Evolutionary conservation across 2,113 vertebrate species (phyloP).

Genomic region (Mesembrinibis cayennensis): DNA sequence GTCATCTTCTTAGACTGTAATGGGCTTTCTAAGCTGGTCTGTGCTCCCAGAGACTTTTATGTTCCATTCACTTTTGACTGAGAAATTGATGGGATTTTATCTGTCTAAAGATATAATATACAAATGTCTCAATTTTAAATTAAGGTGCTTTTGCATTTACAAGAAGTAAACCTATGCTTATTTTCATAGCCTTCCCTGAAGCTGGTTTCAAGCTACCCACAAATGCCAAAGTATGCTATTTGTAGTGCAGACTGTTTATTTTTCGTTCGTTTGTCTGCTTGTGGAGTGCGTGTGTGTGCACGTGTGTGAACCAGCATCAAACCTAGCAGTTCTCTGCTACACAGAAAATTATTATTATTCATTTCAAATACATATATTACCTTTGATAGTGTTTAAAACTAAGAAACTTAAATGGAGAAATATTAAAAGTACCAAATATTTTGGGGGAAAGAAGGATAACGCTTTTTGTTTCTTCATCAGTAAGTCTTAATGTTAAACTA

Average conservation of each 20-base stretch:
- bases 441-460: not conserved
- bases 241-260: not conserved
- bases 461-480: not conserved
- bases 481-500: not conserved
- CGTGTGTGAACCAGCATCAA: not conserved
- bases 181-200: not conserved
- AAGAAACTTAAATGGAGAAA: not conserved
- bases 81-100: slow-evolving; percentile 18
- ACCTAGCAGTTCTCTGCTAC: not conserved
- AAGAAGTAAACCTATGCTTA: not conserved
- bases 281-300: not conserved
- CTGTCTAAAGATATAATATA: not conserved
- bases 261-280: not conserved
- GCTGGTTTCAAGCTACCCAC: not conserved
- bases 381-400: not conserved
- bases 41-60: not conserved
- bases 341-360: not conserved
- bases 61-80: not conserved
- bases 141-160: not conserved
- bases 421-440: not conserved
- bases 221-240: not conserved
- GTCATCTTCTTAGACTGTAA: not conserved
- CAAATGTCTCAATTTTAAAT: not conserved
- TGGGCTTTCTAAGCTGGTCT: not conserved
- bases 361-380: not conserved